Evolutionary conservation across 1,140 invertebrate genomes (phyloP).

Genomic region (Forficula auricularia): DNA sequence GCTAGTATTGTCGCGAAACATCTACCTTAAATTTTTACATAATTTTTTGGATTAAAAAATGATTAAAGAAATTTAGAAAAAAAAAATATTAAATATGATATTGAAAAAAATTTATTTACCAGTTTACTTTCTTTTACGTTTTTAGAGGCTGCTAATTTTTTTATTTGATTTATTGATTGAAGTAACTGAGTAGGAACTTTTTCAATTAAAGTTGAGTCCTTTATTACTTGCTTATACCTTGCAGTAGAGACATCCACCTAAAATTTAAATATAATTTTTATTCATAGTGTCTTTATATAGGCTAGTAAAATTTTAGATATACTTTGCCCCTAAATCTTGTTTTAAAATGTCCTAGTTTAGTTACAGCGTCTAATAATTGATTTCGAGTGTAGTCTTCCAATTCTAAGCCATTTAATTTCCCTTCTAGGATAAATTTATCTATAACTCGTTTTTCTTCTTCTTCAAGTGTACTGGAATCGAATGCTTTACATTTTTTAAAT

Average conservation of each 20-base stretch:
- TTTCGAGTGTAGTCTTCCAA: conserved; percentile 25
- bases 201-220: conserved; percentile 40
- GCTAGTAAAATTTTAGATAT: background rate
- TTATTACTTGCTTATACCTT: conserved; percentile 45
- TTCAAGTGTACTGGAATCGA: conserved; percentile 27
- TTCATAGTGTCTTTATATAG: too few species aligned
- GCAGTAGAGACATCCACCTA: conserved; percentile 26
- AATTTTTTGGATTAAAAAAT: too few species aligned
- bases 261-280: too few species aligned
- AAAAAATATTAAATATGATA: too few species aligned
- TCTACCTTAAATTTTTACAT: too few species aligned
- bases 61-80: too few species aligned
- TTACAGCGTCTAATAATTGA: conserved; percentile 16
- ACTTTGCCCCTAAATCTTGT: conserved; percentile 9
- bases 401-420: conserved; percentile 57
- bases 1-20: too few species aligned
- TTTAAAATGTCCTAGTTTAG: conserved; percentile 15
- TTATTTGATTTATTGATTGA: conserved; percentile 40
- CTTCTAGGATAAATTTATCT: conserved; percentile 63
- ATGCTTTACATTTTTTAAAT: conserved; percentile 43
- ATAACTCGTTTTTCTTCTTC: conserved; percentile 53
- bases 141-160: too few species aligned
- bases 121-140: too few species aligned
- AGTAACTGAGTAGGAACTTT: conserved; percentile 58
- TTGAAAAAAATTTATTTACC: too few species aligned